phyloP scores from a whole-genome alignment of 1,140 invertebrate species.

The Uloborus diversus region DNA sequence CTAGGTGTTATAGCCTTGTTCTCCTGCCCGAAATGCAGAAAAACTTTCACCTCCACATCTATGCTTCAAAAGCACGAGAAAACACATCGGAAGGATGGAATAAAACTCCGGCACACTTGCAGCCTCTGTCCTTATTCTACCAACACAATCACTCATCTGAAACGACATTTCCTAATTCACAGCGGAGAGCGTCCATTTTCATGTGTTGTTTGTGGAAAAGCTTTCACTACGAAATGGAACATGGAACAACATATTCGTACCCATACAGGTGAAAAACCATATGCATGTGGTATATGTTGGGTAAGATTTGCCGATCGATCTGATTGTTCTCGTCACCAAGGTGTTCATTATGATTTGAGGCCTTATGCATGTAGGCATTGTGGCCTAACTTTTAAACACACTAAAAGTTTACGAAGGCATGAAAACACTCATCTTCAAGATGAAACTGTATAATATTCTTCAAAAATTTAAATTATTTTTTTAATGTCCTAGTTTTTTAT shows the following conservation, averaged over 20 bases:
- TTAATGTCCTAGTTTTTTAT: no score
- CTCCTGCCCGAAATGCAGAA: constrained; percentile 25
- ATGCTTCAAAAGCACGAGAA: constrained; percentile 38
- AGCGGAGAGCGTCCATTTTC: constrained; percentile 91
- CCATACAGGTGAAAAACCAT: constrained; percentile 67
- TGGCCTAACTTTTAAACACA: constrained; percentile 35
- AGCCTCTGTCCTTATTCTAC: constrained; percentile 38
- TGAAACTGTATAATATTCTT: no score
- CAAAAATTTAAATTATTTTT: no score
- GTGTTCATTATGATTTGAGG: constrained; percentile 31
- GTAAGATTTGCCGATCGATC: constrained; percentile 32
- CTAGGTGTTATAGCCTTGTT: constrained; percentile 26
- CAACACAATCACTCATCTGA: constrained; percentile 70
- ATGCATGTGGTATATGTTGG: constrained; percentile 66
- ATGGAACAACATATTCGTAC: constrained; percentile 63
- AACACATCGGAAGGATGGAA: constrained; percentile 5
- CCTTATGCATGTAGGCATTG: constrained; percentile 47
- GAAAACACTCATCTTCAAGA: constrained; percentile 1
- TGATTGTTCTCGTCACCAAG: constrained; percentile 34
- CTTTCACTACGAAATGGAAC: constrained; percentile 68
- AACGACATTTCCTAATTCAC: constrained; percentile 91
- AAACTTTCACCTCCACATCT: constrained; percentile 2
- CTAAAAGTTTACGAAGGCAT: constrained; percentile 36
- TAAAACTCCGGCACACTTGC: constrained; percentile 23
- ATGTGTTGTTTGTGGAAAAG: constrained; percentile 80